Conservation (phyloP, 2,888 invertebrate species). For the Trachelus stipa region DNA sequence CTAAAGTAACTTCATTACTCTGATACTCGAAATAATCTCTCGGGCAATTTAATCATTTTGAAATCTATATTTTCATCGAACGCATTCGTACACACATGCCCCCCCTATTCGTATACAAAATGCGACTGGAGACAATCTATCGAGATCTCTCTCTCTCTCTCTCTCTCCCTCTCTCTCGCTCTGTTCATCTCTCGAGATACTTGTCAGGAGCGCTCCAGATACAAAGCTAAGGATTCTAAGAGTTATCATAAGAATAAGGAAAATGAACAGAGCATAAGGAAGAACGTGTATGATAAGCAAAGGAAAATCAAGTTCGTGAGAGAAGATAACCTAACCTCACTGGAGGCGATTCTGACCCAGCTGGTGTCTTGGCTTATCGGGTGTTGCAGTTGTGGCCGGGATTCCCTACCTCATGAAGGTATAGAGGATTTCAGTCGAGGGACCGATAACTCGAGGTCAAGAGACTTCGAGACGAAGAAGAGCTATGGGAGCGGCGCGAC, state of each 20-base stretch:
- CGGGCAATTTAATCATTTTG: not conserved
- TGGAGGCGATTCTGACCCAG: conserved; percentile 19
- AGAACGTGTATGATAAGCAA: too few relatives aligned
- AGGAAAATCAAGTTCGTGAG: too few relatives aligned
- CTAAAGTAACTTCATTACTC: too few relatives aligned
- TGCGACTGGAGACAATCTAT: not conserved
- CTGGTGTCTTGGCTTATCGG: conserved; percentile 36
- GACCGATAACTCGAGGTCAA: not conserved
- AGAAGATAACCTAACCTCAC: too few relatives aligned
- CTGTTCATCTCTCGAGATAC: too few relatives aligned
- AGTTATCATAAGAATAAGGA: too few relatives aligned
- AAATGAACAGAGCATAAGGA: too few relatives aligned
- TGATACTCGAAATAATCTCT: too few relatives aligned
- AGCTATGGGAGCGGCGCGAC: not conserved
- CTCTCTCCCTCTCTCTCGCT: not conserved
- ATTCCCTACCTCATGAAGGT: conserved; percentile 64
- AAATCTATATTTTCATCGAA: not conserved
- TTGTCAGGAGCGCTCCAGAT: too few relatives aligned
- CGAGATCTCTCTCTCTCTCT: not conserved
- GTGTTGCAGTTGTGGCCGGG: conserved; percentile 65
- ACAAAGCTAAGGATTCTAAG: too few relatives aligned
- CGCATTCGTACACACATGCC: not conserved
- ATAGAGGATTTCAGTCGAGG: conserved; percentile 32
- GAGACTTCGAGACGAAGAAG: not conserved
- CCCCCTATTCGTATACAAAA: not conserved